Conservation (phyloP, 1,140 invertebrate species). For the Galleria mellonella region DNA sequence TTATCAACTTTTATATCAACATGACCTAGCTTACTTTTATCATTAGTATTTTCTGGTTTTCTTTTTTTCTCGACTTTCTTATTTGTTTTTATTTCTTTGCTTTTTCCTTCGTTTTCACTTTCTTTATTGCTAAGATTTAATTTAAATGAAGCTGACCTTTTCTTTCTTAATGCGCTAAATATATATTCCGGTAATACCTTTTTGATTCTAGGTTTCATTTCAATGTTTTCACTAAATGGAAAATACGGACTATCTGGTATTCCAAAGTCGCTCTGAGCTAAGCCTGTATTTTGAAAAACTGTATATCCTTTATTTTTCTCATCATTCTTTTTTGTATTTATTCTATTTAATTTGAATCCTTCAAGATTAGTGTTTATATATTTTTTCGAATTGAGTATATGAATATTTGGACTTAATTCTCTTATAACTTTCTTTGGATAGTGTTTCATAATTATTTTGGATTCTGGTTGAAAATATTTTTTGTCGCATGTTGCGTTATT, state of each 20-base stretch:
- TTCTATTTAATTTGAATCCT: neutral
- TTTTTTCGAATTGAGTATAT: neutral
- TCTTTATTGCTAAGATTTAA: too few species aligned
- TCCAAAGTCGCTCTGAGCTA: neutral
- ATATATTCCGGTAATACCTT: slow-evolving; percentile 33
- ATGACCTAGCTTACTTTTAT: too few species aligned
- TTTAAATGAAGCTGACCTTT: slow-evolving; percentile 9
- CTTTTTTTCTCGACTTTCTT: too few species aligned
- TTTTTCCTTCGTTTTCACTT: too few species aligned
- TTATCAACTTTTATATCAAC: too few species aligned
- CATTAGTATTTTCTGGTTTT: too few species aligned
- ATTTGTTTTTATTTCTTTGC: too few species aligned
- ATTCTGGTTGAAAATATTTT: neutral
- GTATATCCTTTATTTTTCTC: slow-evolving; percentile 9
- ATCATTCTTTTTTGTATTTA: neutral
- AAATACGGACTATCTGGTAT: slow-evolving; percentile 29
- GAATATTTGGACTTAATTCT: neutral
- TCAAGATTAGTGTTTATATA: neutral
- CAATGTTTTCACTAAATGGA: slow-evolving; percentile 5
- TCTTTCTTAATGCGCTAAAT: slow-evolving; percentile 7
- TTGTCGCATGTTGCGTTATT: slow-evolving; percentile 11
- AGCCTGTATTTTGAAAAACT: slow-evolving; percentile 7
- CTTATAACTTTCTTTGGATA: slow-evolving; percentile 28
- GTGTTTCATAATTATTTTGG: slow-evolving; percentile 7
- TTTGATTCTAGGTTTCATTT: slow-evolving; percentile 32